phyloP scores from a whole-genome alignment of 1,140 invertebrate species.

The Papilio aristodemus region DNA sequence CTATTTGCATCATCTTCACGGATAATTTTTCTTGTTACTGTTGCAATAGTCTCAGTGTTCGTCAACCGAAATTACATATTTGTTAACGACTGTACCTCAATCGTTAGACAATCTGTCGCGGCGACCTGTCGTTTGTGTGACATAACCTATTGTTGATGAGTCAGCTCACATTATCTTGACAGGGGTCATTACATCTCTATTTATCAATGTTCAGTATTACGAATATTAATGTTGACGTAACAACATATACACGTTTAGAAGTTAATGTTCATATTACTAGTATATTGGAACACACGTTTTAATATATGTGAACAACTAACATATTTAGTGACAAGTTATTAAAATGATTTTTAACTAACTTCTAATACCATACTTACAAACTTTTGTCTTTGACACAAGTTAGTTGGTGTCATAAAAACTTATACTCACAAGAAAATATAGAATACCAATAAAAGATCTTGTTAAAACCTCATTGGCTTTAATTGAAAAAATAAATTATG shows the following conservation, averaged over 20 bases:
- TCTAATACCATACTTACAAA: no score
- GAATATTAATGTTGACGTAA: neutral
- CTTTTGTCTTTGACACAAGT: no score
- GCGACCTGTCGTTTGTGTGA: slow-evolving; percentile 32
- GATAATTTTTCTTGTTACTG: neutral
- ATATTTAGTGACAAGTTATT: no score
- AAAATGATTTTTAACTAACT: no score
- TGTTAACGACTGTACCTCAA: neutral
- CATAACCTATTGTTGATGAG: slow-evolving; percentile 43
- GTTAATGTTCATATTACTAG: no score
- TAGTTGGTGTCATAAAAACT: no score
- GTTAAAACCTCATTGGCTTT: no score
- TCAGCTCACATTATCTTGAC: slow-evolving; percentile 29
- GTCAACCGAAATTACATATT: slow-evolving; percentile 17
- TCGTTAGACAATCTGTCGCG: neutral
- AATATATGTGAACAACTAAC: neutral
- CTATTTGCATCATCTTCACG: neutral
- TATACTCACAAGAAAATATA: no score
- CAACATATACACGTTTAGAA: neutral
- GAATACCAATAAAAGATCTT: no score
- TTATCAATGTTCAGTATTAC: slow-evolving; percentile 7
- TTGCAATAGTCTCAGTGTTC: neutral
- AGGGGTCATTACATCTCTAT: slow-evolving; percentile 11
- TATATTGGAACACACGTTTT: neutral
- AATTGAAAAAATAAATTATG: no score